A percentile compares a stretch with the other conserved stretches of the same genome.
phyloP scores from a whole-genome alignment of 37 sponge, comb jelly and placozoan species.

The Cliona cf. orientalis region DNA sequence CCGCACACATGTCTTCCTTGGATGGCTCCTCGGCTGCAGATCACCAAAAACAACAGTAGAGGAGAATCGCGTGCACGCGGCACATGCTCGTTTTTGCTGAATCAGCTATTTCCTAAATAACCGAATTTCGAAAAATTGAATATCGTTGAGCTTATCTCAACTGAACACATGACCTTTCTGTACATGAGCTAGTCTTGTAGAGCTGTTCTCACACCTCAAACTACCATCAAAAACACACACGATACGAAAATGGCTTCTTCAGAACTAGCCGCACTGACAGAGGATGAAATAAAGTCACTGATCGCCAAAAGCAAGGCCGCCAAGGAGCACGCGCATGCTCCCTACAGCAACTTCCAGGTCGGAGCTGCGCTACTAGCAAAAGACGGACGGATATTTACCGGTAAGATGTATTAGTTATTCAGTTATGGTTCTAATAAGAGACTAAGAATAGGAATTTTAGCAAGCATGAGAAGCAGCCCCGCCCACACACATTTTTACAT shows the following conservation, averaged over 20 bases:
- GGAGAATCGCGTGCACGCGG: too few species aligned
- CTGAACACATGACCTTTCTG: too few species aligned
- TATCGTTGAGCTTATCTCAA: too few species aligned
- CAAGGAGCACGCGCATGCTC: constrained; percentile 78
- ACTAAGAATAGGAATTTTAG: background rate
- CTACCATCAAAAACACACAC: too few species aligned
- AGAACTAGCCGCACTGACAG: background rate
- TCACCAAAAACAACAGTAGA: too few species aligned
- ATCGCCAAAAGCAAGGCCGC: constrained; percentile 33
- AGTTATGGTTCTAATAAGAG: background rate
- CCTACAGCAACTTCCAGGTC: constrained; percentile 91
- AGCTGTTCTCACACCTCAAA: too few species aligned
- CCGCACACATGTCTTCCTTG: constrained; percentile 96
- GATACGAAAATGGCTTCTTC: too few species aligned
- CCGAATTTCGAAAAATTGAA: too few species aligned
- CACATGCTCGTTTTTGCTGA: too few species aligned
- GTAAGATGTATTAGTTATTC: constrained; percentile 16
- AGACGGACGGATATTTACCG: constrained; percentile 62
- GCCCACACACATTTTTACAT: background rate
- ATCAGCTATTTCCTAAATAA: too few species aligned
- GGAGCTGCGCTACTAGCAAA: constrained; percentile 83
- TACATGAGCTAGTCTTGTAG: too few species aligned
- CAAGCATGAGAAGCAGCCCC: background rate
- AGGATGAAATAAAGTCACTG: constrained; percentile 36
- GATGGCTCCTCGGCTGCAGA: constrained; percentile 92